phyloP scores from a whole-genome alignment of 2,113 vertebrate genomes.

The Cochlearius cochlearius region DNA sequence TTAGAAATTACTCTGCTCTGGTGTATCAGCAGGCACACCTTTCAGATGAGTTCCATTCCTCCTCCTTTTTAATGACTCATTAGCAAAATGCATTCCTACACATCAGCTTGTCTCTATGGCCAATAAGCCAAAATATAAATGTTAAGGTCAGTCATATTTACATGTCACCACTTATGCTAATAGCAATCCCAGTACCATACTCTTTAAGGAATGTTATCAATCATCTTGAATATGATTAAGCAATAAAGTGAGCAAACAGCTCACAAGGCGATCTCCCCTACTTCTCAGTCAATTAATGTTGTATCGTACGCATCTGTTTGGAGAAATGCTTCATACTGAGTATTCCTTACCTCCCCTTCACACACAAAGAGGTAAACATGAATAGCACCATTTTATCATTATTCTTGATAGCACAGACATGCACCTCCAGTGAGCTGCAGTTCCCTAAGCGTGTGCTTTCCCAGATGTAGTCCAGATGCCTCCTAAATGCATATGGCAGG shows the following conservation, averaged over 20 bases:
- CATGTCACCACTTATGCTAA: conserved; percentile 62
- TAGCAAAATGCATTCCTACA: conserved; percentile 3
- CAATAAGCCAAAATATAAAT: conserved; percentile 34
- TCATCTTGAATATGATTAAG: conserved; percentile 58
- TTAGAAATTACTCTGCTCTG: not conserved
- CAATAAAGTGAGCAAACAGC: not conserved
- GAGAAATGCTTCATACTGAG: not conserved
- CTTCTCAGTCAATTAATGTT: conserved; percentile 29
- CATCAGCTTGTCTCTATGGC: not conserved
- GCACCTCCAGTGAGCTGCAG: conserved; percentile 31
- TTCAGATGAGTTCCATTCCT: not conserved
- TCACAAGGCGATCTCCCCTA: conserved; percentile 45
- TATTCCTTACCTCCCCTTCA: not conserved
- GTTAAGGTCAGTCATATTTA: conserved; percentile 37
- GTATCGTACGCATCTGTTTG: conserved; percentile 14
- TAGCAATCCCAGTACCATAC: not conserved
- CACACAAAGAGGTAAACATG: conserved; percentile 1
- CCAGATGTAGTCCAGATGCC: conserved; percentile 73
- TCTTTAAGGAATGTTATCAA: conserved; percentile 40
- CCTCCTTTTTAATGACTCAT: conserved; percentile 4
- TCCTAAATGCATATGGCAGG: conserved; percentile 66
- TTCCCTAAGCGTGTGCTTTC: conserved; percentile 34
- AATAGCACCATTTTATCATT: conserved; percentile 36
- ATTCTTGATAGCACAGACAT: conserved; percentile 36
- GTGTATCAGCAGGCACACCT: not conserved